Evolutionary conservation across 64 coral and sea anemone genomes (phyloP), one percentile per base, ranked within the genome.

Genomic region (Montipora foliosa): DNA sequence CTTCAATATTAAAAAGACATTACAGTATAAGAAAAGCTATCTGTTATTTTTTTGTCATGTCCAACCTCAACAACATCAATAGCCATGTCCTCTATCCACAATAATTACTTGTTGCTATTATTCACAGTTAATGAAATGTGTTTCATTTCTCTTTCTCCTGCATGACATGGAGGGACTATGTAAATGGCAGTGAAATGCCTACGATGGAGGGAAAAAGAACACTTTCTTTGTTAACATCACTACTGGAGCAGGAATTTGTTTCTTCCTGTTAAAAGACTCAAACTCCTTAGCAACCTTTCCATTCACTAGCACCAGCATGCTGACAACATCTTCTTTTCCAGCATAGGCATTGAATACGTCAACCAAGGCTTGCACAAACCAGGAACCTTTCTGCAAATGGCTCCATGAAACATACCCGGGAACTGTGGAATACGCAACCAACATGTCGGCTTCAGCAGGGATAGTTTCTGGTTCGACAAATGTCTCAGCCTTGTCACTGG

Each of bases 341-440:
- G 98, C 88, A 12, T 96, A 89, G n/a, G 75, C 49, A 46, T 66
- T 95, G 44, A 99, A 96, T 12, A 99, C 92, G 71, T 99, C 95
- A 77, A 91, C 89, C 52, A 99, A 44, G 6, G 98, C 98, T 55
- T 99, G 98, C 5, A 99, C 88, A 82, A 99, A 99, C 98, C 98
- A 99, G 0, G 98, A 99, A 47, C 98, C 98, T 61, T 99, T 94
- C 20, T 92, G 51, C 52, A 90, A 89, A 68, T 99, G 60, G 8
- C 95, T 93, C 98, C 98, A 99, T 46, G 98, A 99, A 5, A 99
- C 98, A 89, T 91, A 99, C 0, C 98, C 98, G 2, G 98, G 98
- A 20, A 99, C 98, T 44, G 98, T 99, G 22, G 98, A 96, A 77
- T 96, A 99, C 0, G 98, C 98, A 49, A 99, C 71, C 1, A 99